Evolutionary conservation across 2,113 vertebrate genomes (phyloP).

Genomic region (Uria aalge): DNA sequence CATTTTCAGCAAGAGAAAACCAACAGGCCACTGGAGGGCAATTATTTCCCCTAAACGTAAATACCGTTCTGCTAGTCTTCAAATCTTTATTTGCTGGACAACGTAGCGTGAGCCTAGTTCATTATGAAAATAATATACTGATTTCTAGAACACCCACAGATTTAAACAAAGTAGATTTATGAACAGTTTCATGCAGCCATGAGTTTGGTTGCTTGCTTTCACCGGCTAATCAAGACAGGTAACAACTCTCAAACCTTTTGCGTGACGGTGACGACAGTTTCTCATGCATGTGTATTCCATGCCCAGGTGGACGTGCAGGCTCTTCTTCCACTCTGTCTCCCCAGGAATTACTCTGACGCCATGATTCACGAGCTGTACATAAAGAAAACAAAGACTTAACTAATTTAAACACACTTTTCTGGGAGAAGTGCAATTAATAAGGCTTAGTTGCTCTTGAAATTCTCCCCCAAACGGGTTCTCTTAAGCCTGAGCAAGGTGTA

Average conservation of each 20-base stretch:
- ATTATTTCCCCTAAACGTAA: not conserved
- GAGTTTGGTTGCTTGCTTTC: not conserved
- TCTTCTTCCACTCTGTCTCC: constrained; percentile 98
- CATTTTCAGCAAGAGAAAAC: not conserved
- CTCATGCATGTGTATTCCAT: constrained; percentile 99
- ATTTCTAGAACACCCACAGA: not conserved
- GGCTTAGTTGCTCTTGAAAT: not conserved
- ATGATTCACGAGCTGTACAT: constrained; percentile 87
- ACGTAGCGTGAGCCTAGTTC: rapidly evolving
- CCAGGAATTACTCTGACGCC: constrained; percentile 97
- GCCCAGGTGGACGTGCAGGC: constrained; percentile 92
- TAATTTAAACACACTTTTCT: not conserved
- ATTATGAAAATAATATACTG: not conserved
- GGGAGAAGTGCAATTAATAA: not conserved
- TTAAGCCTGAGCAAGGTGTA: not conserved
- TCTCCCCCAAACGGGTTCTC: not conserved
- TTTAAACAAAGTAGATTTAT: not conserved
- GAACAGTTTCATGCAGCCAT: not conserved
- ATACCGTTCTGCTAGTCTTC: not conserved
- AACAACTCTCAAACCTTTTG: constrained; percentile 82
- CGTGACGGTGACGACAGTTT: constrained; percentile 96
- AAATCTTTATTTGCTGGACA: not conserved
- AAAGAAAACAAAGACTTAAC: not conserved
- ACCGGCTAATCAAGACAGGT: not conserved
- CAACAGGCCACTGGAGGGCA: not conserved